Evolutionary conservation across 2,888 invertebrate species (phyloP).

Genomic region (Drosophila neonasuta): DNA sequence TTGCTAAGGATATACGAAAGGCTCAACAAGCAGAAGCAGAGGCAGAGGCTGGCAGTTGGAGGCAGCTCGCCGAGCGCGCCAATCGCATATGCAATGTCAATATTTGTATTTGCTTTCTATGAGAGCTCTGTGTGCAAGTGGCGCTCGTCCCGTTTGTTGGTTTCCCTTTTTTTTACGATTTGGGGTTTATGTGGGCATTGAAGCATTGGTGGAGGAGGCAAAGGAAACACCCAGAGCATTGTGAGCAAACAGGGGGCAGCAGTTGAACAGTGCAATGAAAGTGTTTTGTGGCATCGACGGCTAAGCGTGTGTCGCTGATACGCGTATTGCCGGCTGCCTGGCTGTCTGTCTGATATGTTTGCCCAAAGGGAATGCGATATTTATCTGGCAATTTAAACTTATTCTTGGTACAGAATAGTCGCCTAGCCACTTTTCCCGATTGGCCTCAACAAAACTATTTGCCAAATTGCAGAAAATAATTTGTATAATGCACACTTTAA

Average conservation of each 20-base stretch:
- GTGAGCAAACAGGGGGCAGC: no score
- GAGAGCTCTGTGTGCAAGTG: slow-evolving; percentile 51
- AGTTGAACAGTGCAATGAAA: slow-evolving; percentile 41
- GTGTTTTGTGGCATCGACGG: slow-evolving; percentile 28
- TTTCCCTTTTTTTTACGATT: slow-evolving; percentile 62
- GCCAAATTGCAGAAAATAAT: background rate
- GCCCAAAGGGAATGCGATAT: slow-evolving; percentile 38
- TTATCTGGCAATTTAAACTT: slow-evolving; percentile 31
- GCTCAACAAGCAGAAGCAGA: slow-evolving; percentile 39
- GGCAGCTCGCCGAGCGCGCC: slow-evolving; percentile 40
- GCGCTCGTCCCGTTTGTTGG: slow-evolving; percentile 47
- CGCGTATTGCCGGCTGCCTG: background rate
- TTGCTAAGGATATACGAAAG: slow-evolving; percentile 29
- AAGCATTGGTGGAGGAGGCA: slow-evolving; percentile 20
- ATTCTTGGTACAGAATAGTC: background rate
- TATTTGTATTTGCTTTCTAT: slow-evolving; percentile 75
- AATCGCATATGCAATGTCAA: slow-evolving; percentile 76
- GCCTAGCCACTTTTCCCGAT: background rate
- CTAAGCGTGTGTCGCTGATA: slow-evolving; percentile 23
- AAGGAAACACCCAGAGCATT: no score
- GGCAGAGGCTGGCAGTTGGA: background rate
- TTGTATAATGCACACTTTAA: background rate
- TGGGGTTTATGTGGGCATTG: slow-evolving; percentile 60
- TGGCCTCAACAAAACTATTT: background rate
- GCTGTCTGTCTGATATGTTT: slow-evolving; percentile 32